Evolutionary conservation across 2,113 vertebrate species (phyloP).

Genomic region (Ptychochromis oligacanthus): DNA sequence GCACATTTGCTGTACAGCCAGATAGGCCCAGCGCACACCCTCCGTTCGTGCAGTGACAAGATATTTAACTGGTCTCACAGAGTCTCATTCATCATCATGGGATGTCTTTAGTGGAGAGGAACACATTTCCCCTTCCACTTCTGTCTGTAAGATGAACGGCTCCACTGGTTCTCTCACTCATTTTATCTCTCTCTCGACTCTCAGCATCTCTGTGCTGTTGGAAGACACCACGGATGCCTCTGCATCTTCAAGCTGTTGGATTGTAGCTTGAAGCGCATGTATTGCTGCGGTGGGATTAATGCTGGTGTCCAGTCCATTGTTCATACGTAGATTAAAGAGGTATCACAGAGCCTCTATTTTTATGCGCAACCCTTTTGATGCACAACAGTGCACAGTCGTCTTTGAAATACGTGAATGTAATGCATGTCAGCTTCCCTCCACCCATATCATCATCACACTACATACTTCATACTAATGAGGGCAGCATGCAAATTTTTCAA

Average conservation of each 20-base stretch:
- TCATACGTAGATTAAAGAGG: conserved; percentile 56
- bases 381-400: conserved; percentile 28
- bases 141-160: conserved; percentile 57
- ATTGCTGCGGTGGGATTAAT: conserved; percentile 44
- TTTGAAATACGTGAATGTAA: conserved; percentile 43
- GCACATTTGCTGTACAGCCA: not conserved
- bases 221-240: conserved; percentile 25
- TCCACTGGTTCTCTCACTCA: conserved; percentile 27
- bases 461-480: conserved; percentile 41
- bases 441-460: conserved; percentile 5
- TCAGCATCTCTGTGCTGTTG: conserved; percentile 21
- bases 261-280: conserved; percentile 25
- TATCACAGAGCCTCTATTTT: conserved; percentile 55
- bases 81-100: conserved; percentile 57
- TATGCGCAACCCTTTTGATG: conserved; percentile 47
- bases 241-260: conserved; percentile 30
- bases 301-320: conserved; percentile 40
- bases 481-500: conserved; percentile 3
- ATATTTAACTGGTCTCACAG: conserved; percentile 54
- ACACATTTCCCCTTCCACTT: conserved; percentile 49
- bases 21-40: not conserved
- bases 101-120: conserved; percentile 40
- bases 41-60: conserved; percentile 37
- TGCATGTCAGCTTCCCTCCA: conserved; percentile 17
- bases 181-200: conserved; percentile 29